A percentile compares a stretch with the other conserved stretches of the same genome.
Evolutionary conservation across 1,140 invertebrate genomes (phyloP).

Genomic region (Aphis craccivora): DNA sequence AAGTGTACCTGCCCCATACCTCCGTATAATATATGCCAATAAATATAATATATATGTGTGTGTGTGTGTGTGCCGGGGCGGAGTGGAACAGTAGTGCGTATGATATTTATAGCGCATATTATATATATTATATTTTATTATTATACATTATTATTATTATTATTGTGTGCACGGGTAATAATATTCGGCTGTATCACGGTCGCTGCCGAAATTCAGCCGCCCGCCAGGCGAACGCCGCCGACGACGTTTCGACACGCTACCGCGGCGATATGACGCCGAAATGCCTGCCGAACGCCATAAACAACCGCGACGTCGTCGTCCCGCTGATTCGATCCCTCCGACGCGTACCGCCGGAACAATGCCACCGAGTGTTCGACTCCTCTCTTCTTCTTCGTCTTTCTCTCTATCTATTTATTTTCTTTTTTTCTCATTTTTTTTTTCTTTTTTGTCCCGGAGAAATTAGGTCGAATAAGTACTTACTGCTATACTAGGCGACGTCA

Average conservation of each 20-base stretch:
- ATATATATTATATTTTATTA: constrained; percentile 9
- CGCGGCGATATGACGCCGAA: not conserved
- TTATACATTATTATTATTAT: not conserved
- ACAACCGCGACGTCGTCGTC: not conserved
- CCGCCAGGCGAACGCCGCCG: not conserved
- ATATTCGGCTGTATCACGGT: not conserved
- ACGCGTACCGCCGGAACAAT: not conserved
- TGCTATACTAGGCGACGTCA: not conserved
- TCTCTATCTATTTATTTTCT: not conserved
- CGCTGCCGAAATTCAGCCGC: not conserved
- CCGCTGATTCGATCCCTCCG: not conserved
- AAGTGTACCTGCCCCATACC: not conserved
- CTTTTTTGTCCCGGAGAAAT: not conserved
- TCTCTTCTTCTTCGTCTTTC: not conserved
- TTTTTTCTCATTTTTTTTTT: not conserved
- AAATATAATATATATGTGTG: not conserved
- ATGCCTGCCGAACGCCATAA: constrained; percentile 10
- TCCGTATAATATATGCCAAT: not conserved
- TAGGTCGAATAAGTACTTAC: not conserved
- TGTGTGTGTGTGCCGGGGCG: not conserved
- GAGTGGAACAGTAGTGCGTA: not conserved
- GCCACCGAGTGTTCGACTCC: not conserved
- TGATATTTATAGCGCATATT: not conserved
- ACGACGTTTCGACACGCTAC: not conserved
- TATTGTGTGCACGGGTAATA: not conserved